A percentile compares a stretch with the other conserved stretches of the same genome.
Evolutionary conservation across 2,113 vertebrate genomes (phyloP).

Genomic region (Zingel zingel): DNA sequence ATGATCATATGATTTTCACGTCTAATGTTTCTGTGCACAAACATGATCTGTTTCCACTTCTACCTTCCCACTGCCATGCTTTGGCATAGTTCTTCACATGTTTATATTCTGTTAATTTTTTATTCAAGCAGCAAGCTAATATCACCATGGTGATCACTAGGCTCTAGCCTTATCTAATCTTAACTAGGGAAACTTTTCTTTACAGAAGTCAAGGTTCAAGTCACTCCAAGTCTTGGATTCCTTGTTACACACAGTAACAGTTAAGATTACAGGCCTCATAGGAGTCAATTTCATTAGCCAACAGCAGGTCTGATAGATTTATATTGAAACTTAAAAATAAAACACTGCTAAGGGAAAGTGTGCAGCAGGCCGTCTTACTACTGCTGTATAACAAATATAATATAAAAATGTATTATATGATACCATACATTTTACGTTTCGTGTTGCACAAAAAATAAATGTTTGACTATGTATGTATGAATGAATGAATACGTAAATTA

Average conservation of each 20-base stretch:
- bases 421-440: background rate
- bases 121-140: background rate
- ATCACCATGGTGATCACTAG: slow-evolving; percentile 8
- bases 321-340: background rate
- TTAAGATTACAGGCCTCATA: slow-evolving; percentile 2
- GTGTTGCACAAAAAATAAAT: background rate
- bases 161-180: slow-evolving; percentile 41
- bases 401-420: background rate
- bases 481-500: background rate
- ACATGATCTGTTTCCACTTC: background rate
- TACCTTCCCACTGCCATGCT: background rate
- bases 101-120: background rate
- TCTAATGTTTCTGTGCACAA: background rate
- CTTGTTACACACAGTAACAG: background rate
- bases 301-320: background rate
- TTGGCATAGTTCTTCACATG: background rate
- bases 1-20: background rate
- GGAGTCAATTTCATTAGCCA: background rate
- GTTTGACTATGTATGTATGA: no score
- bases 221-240: slow-evolving; percentile 13
- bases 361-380: no score
- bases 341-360: background rate
- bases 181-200: slow-evolving; percentile 10
- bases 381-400: background rate
- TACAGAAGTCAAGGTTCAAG: slow-evolving; percentile 44